Conservation (phyloP, 2,888 invertebrate genomes). For the Danaus chrysippus region DNA sequence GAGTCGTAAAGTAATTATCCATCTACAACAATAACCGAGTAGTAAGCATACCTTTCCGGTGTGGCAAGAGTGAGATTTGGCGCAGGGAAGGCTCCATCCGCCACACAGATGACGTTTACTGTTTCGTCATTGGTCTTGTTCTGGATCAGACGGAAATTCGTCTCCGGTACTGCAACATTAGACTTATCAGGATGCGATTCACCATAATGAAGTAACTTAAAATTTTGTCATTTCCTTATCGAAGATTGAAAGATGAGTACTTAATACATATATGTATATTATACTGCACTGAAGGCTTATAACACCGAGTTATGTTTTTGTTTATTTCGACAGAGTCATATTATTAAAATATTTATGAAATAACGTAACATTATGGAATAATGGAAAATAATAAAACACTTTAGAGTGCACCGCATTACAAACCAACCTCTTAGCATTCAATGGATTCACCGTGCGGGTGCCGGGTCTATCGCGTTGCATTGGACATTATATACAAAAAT, state of each 20-base stretch:
- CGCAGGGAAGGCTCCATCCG: constrained; percentile 76
- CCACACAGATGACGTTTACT: constrained; percentile 77
- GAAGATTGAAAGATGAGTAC: no score
- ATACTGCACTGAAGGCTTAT: no score
- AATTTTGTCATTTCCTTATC: no score
- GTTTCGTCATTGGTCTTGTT: constrained; percentile 75
- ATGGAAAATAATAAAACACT: no score
- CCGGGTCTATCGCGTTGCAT: no score
- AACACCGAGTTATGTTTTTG: no score
- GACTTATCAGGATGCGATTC: constrained; percentile 12
- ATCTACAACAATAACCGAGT: background rate
- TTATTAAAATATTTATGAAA: background rate
- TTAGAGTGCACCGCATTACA: no score
- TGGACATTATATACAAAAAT: no score
- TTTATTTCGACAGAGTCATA: background rate
- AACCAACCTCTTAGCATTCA: no score
- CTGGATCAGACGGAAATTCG: constrained; percentile 73
- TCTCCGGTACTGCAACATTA: constrained; percentile 70
- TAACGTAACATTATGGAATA: no score
- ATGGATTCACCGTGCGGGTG: no score
- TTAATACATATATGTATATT: no score
- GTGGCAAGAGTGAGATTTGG: constrained; percentile 76
- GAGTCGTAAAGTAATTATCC: background rate
- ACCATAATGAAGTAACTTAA: background rate
- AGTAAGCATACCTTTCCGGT: constrained; percentile 63